These are phyloP conservation scores for Aegotheles bennettii DNA, from an alignment of 2,113 vertebrate genomes.

Conservation along the genomic window DNA sequence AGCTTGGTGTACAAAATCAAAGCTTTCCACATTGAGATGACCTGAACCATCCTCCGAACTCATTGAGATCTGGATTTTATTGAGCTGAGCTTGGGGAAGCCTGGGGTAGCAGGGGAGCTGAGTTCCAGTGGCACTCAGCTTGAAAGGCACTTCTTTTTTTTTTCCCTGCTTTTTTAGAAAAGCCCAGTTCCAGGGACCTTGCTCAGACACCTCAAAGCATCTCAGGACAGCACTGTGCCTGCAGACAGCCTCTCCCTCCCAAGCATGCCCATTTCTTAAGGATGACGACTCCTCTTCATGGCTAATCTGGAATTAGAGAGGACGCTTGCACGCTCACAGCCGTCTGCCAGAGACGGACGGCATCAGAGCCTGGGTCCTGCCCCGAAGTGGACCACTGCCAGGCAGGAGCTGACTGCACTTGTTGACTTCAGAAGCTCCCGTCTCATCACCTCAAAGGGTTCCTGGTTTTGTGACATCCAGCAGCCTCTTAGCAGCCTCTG, in stretches of 20 bases:
- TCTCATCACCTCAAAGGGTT: background rate
- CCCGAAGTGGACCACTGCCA: background rate
- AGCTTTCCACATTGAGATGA: background rate
- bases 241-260: background rate
- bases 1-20: background rate
- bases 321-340: background rate
- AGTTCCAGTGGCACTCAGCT: background rate
- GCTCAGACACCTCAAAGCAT: background rate
- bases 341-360: background rate
- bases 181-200: background rate
- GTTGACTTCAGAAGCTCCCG: background rate
- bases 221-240: background rate
- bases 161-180: background rate
- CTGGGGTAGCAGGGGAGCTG: background rate
- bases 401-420: background rate
- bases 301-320: conserved; percentile 52
- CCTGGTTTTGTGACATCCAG: conserved; percentile 22
- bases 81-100: background rate
- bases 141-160: background rate
- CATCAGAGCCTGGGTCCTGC: conserved; percentile 14
- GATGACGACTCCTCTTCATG: background rate
- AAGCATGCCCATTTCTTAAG: background rate
- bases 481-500: conserved; percentile 1
- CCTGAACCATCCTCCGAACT: background rate
- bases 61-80: background rate